Conservation (phyloP, 1,140 invertebrate genomes). For the Scaptomyza graminum region DNA sequence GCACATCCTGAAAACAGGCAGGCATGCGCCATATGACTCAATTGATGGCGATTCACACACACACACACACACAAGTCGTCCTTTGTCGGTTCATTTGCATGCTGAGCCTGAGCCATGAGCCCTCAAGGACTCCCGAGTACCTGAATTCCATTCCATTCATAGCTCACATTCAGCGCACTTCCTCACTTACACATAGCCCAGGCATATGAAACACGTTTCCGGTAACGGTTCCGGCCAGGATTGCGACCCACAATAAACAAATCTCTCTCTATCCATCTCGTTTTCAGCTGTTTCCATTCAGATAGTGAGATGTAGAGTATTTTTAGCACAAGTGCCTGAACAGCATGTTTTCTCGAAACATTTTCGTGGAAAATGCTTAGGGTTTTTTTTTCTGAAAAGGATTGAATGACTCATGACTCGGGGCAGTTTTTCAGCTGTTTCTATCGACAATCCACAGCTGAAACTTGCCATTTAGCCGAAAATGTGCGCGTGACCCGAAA, state of each 20-base stretch:
- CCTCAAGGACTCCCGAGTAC: conserved; percentile 15
- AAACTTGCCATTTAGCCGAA: conserved; percentile 18
- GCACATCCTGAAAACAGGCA: conserved; percentile 8
- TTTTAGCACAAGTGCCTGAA: conserved; percentile 56
- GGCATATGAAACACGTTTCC: conserved; percentile 53
- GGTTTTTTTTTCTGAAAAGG: conserved; percentile 42
- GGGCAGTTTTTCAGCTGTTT: conserved; percentile 47
- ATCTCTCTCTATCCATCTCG: neutral
- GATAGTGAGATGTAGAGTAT: conserved; percentile 41
- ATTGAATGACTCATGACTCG: conserved; percentile 39
- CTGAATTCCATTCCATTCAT: conserved; percentile 19
- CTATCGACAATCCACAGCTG: conserved; percentile 1
- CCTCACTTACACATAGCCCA: conserved; percentile 21
- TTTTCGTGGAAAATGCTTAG: conserved; percentile 29
- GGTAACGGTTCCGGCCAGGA: conserved; percentile 43
- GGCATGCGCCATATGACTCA: conserved; percentile 48
- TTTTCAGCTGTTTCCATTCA: conserved; percentile 49
- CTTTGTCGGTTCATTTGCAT: conserved; percentile 46
- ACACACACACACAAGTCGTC: conserved; percentile 1
- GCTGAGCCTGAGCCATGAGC: conserved; percentile 12
- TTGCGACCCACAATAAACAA: conserved; percentile 27
- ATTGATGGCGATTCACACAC: conserved; percentile 18
- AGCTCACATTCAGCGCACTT: conserved; percentile 24
- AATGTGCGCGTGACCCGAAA: conserved; percentile 28
- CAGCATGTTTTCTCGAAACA: conserved; percentile 29